Evolutionary conservation across 2,888 invertebrate genomes (phyloP).

Genomic region (Panopea generosa): DNA sequence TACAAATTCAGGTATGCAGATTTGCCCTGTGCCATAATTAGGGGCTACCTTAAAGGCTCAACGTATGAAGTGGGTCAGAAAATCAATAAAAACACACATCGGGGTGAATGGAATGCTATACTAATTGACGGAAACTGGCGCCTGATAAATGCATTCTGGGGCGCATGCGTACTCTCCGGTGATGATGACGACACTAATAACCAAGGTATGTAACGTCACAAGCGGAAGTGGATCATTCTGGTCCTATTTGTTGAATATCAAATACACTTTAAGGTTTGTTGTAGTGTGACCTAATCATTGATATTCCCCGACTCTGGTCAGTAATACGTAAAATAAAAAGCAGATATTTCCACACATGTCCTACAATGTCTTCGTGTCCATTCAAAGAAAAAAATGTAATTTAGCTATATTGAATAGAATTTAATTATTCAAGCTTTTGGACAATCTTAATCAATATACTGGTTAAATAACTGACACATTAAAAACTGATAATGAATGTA

Average conservation of each 20-base stretch:
- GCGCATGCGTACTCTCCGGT: constrained; percentile 71
- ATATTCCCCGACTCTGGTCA: too few relatives aligned
- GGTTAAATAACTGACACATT: too few relatives aligned
- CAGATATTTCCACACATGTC: too few relatives aligned
- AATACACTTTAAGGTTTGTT: too few relatives aligned
- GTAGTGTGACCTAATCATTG: too few relatives aligned
- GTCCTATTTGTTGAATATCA: background rate
- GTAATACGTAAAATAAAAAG: too few relatives aligned
- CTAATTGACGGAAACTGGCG: constrained; percentile 65
- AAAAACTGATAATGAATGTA: too few relatives aligned
- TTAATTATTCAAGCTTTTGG: too few relatives aligned
- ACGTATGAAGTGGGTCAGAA: constrained; percentile 77
- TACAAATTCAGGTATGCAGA: constrained; percentile 78
- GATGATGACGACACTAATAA: constrained; percentile 62
- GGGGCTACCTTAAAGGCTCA: constrained; percentile 79
- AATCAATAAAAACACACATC: constrained; percentile 60
- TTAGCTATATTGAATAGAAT: too few relatives aligned
- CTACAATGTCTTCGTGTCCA: too few relatives aligned
- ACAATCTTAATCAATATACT: too few relatives aligned
- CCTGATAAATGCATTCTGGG: constrained; percentile 68
- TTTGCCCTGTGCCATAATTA: constrained; percentile 75
- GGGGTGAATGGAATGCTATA: constrained; percentile 69
- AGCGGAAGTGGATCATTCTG: background rate
- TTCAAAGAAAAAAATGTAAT: too few relatives aligned
- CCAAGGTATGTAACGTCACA: constrained; percentile 24